A percentile compares a stretch with the other conserved stretches of the same genome.
Evolutionary conservation across 1,140 invertebrate genomes (phyloP).

Genomic region (Ips typographus): DNA sequence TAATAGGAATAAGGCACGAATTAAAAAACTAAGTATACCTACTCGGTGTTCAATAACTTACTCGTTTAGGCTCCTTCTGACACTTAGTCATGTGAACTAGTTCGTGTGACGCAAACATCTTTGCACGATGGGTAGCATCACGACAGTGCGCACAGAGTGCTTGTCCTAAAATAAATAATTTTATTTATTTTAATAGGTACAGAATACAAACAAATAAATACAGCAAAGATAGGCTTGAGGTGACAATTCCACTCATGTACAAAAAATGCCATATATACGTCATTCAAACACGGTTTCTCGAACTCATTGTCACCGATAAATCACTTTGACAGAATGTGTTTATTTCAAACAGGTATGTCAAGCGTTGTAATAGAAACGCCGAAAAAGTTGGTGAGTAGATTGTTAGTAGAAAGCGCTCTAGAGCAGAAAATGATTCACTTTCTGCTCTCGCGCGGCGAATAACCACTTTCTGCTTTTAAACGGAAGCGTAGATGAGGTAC

Average conservation of each 20-base stretch:
- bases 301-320: too few relatives aligned
- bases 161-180: constrained; percentile 59
- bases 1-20: too few relatives aligned
- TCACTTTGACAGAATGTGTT: too few relatives aligned
- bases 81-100: constrained; percentile 72
- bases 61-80: constrained; percentile 65
- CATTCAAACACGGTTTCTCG: too few relatives aligned
- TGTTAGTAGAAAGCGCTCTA: background rate
- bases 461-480: too few relatives aligned
- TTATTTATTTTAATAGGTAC: background rate
- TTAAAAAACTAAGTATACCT: background rate
- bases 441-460: background rate
- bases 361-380: too few relatives aligned
- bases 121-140: constrained; percentile 70
- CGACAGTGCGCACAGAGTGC: constrained; percentile 68
- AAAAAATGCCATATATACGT: too few relatives aligned
- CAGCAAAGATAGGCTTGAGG: background rate
- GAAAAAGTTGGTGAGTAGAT: too few relatives aligned
- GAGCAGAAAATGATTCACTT: constrained; percentile 20
- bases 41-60: constrained; percentile 42
- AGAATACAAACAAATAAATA: background rate
- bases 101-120: constrained; percentile 74
- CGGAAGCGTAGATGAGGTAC: too few relatives aligned
- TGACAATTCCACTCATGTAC: too few relatives aligned
- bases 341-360: too few relatives aligned